Base-by-base conservation (phyloP, 2,113 vertebrate genomes). In the Herpailurus yagouaroundi region DNA sequence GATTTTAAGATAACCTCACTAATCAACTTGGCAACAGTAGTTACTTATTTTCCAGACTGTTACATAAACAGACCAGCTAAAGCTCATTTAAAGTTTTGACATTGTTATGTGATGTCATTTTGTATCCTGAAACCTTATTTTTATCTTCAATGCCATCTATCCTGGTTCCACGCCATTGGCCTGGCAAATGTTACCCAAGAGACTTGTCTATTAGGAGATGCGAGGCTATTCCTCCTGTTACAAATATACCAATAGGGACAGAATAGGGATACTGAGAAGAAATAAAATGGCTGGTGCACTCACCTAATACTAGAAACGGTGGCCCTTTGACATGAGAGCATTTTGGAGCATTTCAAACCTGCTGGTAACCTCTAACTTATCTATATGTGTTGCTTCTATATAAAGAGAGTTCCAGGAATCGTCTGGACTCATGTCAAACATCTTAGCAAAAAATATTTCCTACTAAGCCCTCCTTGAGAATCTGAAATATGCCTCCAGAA, bases 401-500 rank as follows among this genome's bases (percentile, higher is more conserved):
- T 71, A 66, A 25, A 95, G n/a, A 81, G 7, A 83, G 4, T 71
- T 90, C 68, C 66, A 94, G 41, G 23, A 23, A 91, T 29, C 81
- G 12, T 5, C n/a, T 66, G 25, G n/a, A 89, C 31, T 89, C 5
- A 64, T 52, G 38, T 85, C 29, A 94, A 64, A 19, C 48, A 84
- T 19, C 77, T 41, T 31, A 83, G 85, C 45, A 77, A 81, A 94
- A 81, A 63, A 63, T 80, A 90, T 55, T 64, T 76, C 69, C 25
- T 41, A 48, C 1, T 77, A 31, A 89, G n/a, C 12, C 14, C 18
- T 96, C 18, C 52, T 66, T 93, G 10, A 83, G 64, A 83, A 48
- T 89, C 21, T 79, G 38, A 96, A 95, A 79, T 80, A n/a, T 66
- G 69, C 7, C 27, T 91, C 15, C 45, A 94, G 52, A 82, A 76